phyloP scores from a whole-genome alignment of 92 coral and sea anemone species.

The Ricordea florida region DNA sequence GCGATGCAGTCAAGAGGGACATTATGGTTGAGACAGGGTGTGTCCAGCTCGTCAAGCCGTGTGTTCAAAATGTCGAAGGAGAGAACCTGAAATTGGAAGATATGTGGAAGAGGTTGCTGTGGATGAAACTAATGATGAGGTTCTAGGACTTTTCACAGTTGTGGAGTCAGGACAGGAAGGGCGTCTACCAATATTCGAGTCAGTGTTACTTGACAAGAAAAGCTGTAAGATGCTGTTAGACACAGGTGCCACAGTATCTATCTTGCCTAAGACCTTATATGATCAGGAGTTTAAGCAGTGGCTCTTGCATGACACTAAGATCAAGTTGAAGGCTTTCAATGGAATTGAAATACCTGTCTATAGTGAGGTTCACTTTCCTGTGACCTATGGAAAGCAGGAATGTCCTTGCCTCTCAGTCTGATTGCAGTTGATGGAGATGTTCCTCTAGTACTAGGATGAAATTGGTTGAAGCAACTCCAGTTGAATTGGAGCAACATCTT shows the following conservation, averaged over 20 bases:
- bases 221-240: conserved; percentile 30
- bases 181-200: conserved; percentile 3
- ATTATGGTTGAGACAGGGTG: conserved; percentile 22
- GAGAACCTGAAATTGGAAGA: neutral
- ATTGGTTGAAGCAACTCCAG: conserved; percentile 38
- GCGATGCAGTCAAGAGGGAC: conserved; percentile 46
- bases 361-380: conserved; percentile 39
- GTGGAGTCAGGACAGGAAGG: neutral
- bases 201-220: conserved; percentile 20
- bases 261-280: conserved; percentile 15
- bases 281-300: conserved; percentile 28
- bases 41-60: conserved; percentile 18
- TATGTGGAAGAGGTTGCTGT: conserved; percentile 13
- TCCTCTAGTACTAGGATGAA: conserved; percentile 30
- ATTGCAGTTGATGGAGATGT: conserved; percentile 23
- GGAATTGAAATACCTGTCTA: conserved; percentile 28
- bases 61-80: conserved; percentile 12
- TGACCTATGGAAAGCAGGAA: conserved; percentile 32
- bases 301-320: neutral
- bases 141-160: conserved; percentile 14
- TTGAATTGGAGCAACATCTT: conserved; percentile 30
- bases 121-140: conserved; percentile 36
- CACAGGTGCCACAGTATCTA: conserved; percentile 53
- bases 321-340: conserved; percentile 28
- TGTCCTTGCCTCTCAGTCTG: neutral